These are phyloP conservation scores for Carassius auratus DNA, from an alignment of 2,113 vertebrate species.

Conservation along the genomic window DNA sequence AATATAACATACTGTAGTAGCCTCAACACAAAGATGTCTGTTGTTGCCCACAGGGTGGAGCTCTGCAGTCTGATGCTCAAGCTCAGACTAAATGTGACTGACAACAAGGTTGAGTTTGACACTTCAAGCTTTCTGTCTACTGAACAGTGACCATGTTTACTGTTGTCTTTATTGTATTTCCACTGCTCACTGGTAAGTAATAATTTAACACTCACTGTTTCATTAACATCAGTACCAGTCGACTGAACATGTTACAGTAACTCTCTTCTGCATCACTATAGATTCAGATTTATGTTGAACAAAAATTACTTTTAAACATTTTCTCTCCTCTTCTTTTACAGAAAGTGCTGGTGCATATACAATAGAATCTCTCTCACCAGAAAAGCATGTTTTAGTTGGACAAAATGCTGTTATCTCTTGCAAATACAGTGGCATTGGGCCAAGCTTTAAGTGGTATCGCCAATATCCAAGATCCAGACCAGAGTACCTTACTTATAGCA, in stretches of 20 bases:
- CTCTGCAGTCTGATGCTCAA: background rate
- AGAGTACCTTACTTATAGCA: conserved; percentile 10
- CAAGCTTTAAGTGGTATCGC: background rate
- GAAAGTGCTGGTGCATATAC: background rate
- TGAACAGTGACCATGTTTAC: background rate
- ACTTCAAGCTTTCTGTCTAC: background rate
- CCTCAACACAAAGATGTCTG: background rate
- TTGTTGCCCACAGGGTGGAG: background rate
- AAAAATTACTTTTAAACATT: background rate
- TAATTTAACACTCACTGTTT: background rate
- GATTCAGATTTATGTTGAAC: background rate
- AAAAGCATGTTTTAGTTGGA: conserved; percentile 4
- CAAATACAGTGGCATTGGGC: background rate
- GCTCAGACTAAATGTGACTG: background rate
- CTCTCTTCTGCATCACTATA: background rate
- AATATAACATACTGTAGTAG: background rate
- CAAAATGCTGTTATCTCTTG: conserved; percentile 15
- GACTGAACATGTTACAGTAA: background rate
- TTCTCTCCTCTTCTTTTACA: background rate
- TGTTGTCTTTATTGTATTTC: background rate
- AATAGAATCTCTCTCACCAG: conserved; percentile 20
- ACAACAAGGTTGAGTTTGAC: background rate
- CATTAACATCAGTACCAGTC: background rate
- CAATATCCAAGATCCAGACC: conserved; percentile 18
- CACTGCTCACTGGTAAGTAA: conserved; percentile 7